These are phyloP conservation scores for Myotis davidii DNA, from an alignment of 2,113 vertebrate species.

Conservation along the genomic window DNA sequence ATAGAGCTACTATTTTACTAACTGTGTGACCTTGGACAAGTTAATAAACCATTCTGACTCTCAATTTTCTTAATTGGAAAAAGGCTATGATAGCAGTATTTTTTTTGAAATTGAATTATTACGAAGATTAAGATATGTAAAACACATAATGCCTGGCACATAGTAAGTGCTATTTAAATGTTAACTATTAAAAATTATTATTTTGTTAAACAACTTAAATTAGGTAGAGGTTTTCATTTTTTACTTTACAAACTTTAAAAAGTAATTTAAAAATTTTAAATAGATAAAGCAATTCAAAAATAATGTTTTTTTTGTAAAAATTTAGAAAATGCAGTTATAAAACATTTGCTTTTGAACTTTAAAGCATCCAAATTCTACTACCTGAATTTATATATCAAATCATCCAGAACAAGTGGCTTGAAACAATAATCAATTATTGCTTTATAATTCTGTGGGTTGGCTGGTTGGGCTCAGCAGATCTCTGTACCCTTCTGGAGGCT, in stretches of 20 bases:
- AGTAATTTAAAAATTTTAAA: neutral
- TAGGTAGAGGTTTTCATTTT: neutral
- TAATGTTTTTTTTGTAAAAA: neutral
- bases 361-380: neutral
- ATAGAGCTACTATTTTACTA: neutral
- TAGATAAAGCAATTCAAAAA: neutral
- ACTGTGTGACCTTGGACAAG: neutral
- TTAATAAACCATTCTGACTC: constrained; percentile 12
- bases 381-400: neutral
- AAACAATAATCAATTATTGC: neutral
- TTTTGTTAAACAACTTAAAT: neutral
- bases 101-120: neutral
- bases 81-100: neutral
- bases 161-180: neutral
- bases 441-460: neutral
- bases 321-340: neutral
- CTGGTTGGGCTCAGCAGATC: neutral
- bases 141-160: neutral
- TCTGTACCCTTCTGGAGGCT: neutral
- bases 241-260: neutral
- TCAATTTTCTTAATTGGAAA: constrained; percentile 8
- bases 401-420: neutral
- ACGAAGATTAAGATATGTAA: neutral
- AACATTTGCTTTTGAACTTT: neutral
- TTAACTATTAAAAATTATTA: neutral